Percentiles rank a stretch among this genome's conserved stretches.
These are phyloP conservation scores for Catocala fraxini DNA, from an alignment of 2,888 invertebrate genomes.

Conservation along the genomic window DNA sequence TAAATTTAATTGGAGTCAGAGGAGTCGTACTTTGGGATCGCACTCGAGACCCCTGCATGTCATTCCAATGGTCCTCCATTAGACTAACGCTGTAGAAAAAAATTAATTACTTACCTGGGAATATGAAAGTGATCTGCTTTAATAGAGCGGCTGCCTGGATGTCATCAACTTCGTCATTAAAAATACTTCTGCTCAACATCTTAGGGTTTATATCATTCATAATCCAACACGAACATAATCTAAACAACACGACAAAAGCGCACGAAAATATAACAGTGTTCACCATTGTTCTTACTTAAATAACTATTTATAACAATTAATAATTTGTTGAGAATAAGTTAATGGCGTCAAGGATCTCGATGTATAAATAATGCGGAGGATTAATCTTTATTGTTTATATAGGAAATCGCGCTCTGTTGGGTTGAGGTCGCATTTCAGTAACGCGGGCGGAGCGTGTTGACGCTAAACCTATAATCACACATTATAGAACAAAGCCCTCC, in stretches of 20 bases:
- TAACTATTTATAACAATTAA: neutral
- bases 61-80: too few species aligned
- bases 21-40: too few species aligned
- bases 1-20: too few species aligned
- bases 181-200: neutral
- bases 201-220: constrained; percentile 1
- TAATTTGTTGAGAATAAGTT: neutral
- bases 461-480: too few species aligned
- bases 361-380: neutral
- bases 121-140: neutral
- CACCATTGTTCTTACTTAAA: neutral
- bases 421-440: neutral
- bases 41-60: too few species aligned
- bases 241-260: neutral
- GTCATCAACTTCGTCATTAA: neutral
- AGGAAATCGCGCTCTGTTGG: neutral
- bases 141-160: neutral
- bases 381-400: constrained; percentile 4
- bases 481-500: too few species aligned
- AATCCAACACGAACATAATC: neutral
- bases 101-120: neutral
- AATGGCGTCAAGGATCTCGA: constrained; percentile 1
- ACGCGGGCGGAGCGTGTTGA: neutral
- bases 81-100: neutral
- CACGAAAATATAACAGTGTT: neutral